Evolutionary conservation across 2,888 invertebrate species (phyloP), one percentile per base, ranked within the genome.

Genomic region (Rhabditoides inermis): DNA sequence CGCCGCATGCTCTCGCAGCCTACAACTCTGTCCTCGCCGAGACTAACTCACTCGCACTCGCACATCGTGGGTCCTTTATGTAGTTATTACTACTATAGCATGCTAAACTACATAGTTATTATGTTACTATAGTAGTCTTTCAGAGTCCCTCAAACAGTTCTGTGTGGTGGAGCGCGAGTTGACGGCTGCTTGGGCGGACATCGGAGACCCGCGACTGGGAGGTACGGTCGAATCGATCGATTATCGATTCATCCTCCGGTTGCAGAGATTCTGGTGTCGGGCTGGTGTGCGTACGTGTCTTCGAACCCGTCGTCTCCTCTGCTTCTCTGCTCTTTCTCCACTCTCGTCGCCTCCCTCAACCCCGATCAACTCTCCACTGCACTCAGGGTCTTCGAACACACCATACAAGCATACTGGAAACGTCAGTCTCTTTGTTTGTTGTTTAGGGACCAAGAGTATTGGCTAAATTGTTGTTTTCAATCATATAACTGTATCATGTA

Each of bases 141-240:
- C 55, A 67, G 66, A 55, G 2, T 61, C 63, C 32, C 54, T 61
- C 0, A 57, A 55, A 22, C 56, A 56, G 2, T 69, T 63, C 42
- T 40, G 55, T 15, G 51, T 55, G 10, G 63, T 73, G 6, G 60
- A 64, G 3, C 41, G 60, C 26, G 73, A 73, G 45, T 46, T 73
- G 42, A 70, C 65, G 15, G 44, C 56, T n/a, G 45, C 70, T 26
- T 72, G 71, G 70, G 55, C 63, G 25, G 51, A 63, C 23, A 63
- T 69, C 30, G 32, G 61, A 6, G 63, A 67, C 49, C 32, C 52
- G 3, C 60, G 60, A 45, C 36, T 65, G 39, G 67, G 65, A 54
- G 63, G 63, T 60, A 22, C 30, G 37, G 7, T 23, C 25, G 7
- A 44, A 44, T 5, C 26, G 7, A 7, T 44, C 10, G 44, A 44